Evolutionary conservation across 2,113 vertebrate species (phyloP).

Genomic region (Erythrocercus mccallii): DNA sequence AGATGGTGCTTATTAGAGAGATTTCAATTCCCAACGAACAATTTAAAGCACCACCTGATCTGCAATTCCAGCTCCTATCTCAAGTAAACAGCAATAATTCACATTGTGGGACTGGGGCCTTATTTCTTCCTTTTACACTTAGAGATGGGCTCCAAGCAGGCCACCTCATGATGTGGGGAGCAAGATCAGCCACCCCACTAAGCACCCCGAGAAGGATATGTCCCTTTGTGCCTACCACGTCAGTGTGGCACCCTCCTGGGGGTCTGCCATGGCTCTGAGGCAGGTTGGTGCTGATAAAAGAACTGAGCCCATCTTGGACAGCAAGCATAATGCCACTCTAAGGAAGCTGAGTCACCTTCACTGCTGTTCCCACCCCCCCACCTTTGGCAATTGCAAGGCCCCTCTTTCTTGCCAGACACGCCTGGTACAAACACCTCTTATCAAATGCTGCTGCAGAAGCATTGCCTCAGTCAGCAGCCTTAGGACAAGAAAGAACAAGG

Average conservation of each 20-base stretch:
- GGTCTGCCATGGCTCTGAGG: neutral
- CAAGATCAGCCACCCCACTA: rapidly evolving
- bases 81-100: neutral
- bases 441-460: neutral
- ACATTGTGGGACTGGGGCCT: neutral
- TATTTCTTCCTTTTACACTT: neutral
- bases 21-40: neutral
- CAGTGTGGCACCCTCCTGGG: neutral
- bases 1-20: neutral
- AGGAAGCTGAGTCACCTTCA: neutral
- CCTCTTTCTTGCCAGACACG: neutral
- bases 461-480: neutral
- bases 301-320: neutral
- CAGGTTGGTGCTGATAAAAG: neutral
- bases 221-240: neutral
- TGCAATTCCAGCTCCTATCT: neutral
- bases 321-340: neutral
- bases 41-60: neutral
- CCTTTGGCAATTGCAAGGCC: neutral
- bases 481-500: rapidly evolving
- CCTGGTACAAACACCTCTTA: neutral
- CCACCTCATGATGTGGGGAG: neutral
- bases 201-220: neutral
- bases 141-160: neutral
- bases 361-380: neutral